Evolutionary conservation across 2,797 vertebrate species (phyloP).

Genomic region (Syngnathus rostellatus): DNA sequence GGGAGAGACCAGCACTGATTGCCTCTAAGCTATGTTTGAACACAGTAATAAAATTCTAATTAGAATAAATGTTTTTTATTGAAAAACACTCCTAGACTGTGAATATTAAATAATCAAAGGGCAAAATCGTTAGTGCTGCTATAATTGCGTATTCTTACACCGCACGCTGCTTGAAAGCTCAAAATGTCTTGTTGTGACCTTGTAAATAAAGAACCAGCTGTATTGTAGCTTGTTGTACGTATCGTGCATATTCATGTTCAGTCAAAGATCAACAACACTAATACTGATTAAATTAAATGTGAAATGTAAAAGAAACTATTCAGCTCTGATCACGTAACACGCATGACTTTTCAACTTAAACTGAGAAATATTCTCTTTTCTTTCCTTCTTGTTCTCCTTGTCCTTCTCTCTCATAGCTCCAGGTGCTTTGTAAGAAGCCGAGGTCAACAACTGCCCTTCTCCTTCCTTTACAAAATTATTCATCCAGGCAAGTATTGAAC

Average conservation of each 20-base stretch:
- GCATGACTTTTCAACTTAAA: not conserved
- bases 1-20: not conserved
- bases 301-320: not conserved
- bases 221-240: too few relatives aligned
- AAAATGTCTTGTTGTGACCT: not conserved
- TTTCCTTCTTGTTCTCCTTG: not conserved
- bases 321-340: not conserved
- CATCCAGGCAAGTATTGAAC: not conserved
- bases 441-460: conserved; percentile 3
- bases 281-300: not conserved
- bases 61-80: too few relatives aligned
- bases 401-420: not conserved
- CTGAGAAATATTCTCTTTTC: not conserved
- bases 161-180: not conserved
- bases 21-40: not conserved
- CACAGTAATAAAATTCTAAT: too few relatives aligned
- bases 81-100: not conserved
- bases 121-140: not conserved
- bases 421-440: not conserved
- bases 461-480: not conserved
- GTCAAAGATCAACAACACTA: not conserved
- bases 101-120: not conserved
- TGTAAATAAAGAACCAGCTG: not conserved
- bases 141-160: not conserved
- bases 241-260: not conserved